phyloP scores from a whole-genome alignment of 2,113 vertebrate species.

The Amphilophus citrinellus region DNA sequence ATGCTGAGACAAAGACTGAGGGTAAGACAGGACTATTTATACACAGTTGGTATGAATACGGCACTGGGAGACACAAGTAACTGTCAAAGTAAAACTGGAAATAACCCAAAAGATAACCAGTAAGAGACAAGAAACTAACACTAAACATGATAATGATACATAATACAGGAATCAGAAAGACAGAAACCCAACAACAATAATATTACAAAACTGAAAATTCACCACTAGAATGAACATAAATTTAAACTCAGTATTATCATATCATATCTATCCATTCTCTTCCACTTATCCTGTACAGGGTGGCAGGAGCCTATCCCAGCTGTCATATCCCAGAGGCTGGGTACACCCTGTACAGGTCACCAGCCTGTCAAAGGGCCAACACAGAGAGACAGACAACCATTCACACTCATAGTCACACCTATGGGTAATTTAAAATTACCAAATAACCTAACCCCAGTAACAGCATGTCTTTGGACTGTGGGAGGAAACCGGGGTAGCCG shows the following conservation, averaged over 20 bases:
- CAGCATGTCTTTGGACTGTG: too few species aligned
- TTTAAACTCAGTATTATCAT: not conserved
- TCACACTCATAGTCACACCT: too few species aligned
- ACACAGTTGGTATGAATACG: not conserved
- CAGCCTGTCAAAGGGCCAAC: too few species aligned
- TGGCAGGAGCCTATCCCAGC: too few species aligned
- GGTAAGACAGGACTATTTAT: not conserved
- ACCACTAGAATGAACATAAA: not conserved
- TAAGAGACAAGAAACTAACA: slow-evolving; percentile 4
- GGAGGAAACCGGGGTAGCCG: too few species aligned
- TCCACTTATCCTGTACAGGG: too few species aligned
- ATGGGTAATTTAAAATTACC: too few species aligned
- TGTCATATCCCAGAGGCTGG: too few species aligned
- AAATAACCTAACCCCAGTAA: too few species aligned
- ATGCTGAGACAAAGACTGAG: not conserved
- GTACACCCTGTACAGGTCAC: too few species aligned
- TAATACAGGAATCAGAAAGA: not conserved
- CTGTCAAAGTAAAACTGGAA: not conserved
- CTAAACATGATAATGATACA: not conserved
- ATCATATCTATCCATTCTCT: too few species aligned
- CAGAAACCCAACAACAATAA: not conserved
- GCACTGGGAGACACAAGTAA: not conserved
- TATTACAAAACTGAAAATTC: not conserved
- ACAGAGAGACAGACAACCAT: too few species aligned
- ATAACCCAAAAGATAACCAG: not conserved